Percentiles rank a stretch among this genome's conserved stretches.
phyloP scores from a whole-genome alignment of 1,140 invertebrate species.

The Stegodyphus mimosarum region DNA sequence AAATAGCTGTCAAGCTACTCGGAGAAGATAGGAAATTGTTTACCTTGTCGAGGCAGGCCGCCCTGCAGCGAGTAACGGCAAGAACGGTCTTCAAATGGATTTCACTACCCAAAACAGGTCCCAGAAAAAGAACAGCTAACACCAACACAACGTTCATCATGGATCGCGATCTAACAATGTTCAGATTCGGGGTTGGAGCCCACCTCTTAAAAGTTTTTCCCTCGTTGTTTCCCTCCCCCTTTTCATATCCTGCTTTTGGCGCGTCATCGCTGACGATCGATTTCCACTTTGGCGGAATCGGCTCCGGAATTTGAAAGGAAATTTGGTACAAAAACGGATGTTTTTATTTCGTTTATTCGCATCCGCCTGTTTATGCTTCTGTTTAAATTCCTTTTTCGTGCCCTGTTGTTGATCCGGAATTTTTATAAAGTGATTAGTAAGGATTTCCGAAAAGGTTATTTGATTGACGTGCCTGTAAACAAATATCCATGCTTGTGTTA shows the following conservation, averaged over 20 bases:
- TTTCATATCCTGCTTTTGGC: constrained; percentile 14
- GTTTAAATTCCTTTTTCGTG: too few relatives aligned
- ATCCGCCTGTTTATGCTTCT: too few relatives aligned
- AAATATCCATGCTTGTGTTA: too few relatives aligned
- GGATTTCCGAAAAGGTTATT: too few relatives aligned
- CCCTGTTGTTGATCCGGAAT: too few relatives aligned
- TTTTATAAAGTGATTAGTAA: too few relatives aligned
- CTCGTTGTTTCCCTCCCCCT: not conserved
- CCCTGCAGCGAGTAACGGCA: constrained; percentile 40
- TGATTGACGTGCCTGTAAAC: too few relatives aligned
- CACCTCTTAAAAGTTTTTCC: constrained; percentile 36
- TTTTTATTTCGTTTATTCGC: too few relatives aligned
- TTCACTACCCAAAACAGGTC: not conserved
- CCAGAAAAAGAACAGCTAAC: not conserved
- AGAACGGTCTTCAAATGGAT: constrained; percentile 6
- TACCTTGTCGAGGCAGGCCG: constrained; percentile 29
- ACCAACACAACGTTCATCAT: not conserved
- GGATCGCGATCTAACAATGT: constrained; percentile 10
- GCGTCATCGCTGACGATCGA: constrained; percentile 7
- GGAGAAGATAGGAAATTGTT: not conserved
- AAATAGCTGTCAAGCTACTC: too few relatives aligned
- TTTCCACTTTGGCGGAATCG: too few relatives aligned
- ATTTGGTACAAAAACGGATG: too few relatives aligned
- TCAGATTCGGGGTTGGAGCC: constrained; percentile 35
- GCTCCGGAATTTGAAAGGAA: too few relatives aligned